Evolutionary conservation across 2,113 vertebrate species (phyloP), one percentile per base, ranked within the genome.

Genomic region (Rhadina sibilatrix): DNA sequence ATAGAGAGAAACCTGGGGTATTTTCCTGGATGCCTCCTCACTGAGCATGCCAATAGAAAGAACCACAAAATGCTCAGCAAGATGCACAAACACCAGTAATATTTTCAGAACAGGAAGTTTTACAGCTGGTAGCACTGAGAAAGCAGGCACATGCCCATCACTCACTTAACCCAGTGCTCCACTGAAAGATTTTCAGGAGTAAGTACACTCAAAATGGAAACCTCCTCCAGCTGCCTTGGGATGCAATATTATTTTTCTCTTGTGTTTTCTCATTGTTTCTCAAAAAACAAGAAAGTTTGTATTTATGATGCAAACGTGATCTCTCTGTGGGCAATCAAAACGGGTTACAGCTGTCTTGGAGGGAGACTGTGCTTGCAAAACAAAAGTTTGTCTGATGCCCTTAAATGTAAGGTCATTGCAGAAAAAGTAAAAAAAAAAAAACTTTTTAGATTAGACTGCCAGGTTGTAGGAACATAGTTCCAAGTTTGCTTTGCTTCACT

Each of bases 391-490:
- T 33, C 44, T n/a, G 35, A 82, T 38, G 31, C 38, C 54, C 38
- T 83, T 47, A 63, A 37, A 52, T 7, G 19, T 88, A 42, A 57
- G 59, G 65, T 82, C 57, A 68, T 4, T 47, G 76, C 63, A 90
- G 69, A 68, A 93, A 94, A 93, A 38, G 20, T n/a, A 84, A 89
- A 89, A 47, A 21, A 89, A 47, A 21, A 33, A 59, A 65, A 28
- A 6, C 59, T 80, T 70, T 68, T 87, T 68, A 14, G 15, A 64
- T 89, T 19, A 65, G 24, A 23, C 79, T 92, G 65, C 54, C 82
- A 89, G 90, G 24, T 65, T 78, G 53, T 54, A 79, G n/a, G 31
- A 77, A 91, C 18, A 19, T 2, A 37, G 31, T 54, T 79, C 28
- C 23, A 79, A 93, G 84, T 68, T 72, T 75, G 31, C 46, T 61